A percentile compares a stretch with the other conserved stretches of the same genome.
Conservation (phyloP, 1,140 invertebrate species). For the Cataglyphis hispanica region DNA sequence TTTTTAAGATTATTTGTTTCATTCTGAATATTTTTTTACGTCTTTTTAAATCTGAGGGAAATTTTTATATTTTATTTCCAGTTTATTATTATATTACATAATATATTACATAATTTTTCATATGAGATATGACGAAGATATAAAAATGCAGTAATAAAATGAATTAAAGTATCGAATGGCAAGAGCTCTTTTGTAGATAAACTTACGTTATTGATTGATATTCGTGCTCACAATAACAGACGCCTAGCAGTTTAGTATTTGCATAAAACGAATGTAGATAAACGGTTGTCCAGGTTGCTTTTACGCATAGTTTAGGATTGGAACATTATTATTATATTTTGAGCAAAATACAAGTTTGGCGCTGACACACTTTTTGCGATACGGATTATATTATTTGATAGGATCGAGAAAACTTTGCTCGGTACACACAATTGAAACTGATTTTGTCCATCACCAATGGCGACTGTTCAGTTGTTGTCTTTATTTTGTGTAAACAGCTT, state of each 20-base stretch:
- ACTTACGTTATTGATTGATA: slow-evolving; percentile 5
- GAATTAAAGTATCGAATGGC: background rate
- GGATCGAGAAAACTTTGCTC: slow-evolving; percentile 75
- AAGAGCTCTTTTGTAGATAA: background rate
- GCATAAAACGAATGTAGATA: slow-evolving; percentile 64
- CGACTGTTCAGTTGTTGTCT: slow-evolving; percentile 85
- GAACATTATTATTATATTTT: slow-evolving; percentile 58
- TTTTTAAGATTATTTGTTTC: background rate
- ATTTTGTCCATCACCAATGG: slow-evolving; percentile 78
- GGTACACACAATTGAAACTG: slow-evolving; percentile 75
- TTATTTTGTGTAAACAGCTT: slow-evolving; percentile 86
- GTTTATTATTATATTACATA: background rate
- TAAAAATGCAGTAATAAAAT: background rate
- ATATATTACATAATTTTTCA: background rate
- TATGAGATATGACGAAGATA: background rate
- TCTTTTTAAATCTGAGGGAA: background rate
- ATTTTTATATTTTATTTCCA: background rate
- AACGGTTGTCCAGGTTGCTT: slow-evolving; percentile 62
- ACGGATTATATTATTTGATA: slow-evolving; percentile 73
- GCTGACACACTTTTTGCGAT: slow-evolving; percentile 74
- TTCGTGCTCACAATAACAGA: background rate
- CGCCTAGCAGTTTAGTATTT: slow-evolving; percentile 70
- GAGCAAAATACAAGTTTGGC: slow-evolving; percentile 70
- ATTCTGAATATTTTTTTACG: background rate
- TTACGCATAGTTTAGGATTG: slow-evolving; percentile 66